Evolutionary conservation across 2,113 vertebrate genomes (phyloP).

Genomic region (Onychorhynchus coronatus): DNA sequence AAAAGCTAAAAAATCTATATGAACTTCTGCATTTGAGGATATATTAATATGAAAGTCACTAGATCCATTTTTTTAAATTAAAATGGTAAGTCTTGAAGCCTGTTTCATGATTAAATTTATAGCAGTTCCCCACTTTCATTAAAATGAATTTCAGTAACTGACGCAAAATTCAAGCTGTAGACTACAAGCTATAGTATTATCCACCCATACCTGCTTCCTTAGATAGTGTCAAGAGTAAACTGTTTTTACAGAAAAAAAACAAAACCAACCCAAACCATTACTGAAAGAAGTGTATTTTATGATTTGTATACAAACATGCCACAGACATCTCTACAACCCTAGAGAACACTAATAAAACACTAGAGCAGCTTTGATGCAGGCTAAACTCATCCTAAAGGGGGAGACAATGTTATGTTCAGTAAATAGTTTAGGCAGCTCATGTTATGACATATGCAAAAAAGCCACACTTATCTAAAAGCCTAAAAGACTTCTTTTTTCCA

Average conservation of each 20-base stretch:
- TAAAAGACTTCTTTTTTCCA: background rate
- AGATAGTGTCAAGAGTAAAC: slow-evolving; percentile 27
- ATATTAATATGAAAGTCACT: slow-evolving; percentile 46
- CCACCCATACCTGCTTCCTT: slow-evolving; percentile 27
- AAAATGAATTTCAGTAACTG: slow-evolving; percentile 57
- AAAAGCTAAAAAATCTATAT: background rate
- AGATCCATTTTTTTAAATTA: background rate
- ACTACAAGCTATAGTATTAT: background rate
- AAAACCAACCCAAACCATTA: background rate
- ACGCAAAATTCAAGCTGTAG: slow-evolving; percentile 34
- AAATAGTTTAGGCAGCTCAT: slow-evolving; percentile 33
- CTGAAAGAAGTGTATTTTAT: slow-evolving; percentile 34
- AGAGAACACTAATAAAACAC: slow-evolving; percentile 50
- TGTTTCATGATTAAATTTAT: slow-evolving; percentile 5
- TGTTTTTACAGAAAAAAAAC: background rate
- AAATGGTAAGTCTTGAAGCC: slow-evolving; percentile 39
- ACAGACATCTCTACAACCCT: slow-evolving; percentile 53
- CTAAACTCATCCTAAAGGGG: slow-evolving; percentile 21
- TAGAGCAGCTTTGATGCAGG: slow-evolving; percentile 34
- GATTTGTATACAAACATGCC: slow-evolving; percentile 52
- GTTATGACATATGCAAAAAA: slow-evolving; percentile 34
- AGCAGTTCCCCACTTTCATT: slow-evolving; percentile 37
- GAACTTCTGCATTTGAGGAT: slow-evolving; percentile 52
- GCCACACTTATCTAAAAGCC: background rate
- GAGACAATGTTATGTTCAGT: background rate